Evolutionary conservation across 2,797 vertebrate species (phyloP).

Genomic region (Benthosema pterotum): DNA sequence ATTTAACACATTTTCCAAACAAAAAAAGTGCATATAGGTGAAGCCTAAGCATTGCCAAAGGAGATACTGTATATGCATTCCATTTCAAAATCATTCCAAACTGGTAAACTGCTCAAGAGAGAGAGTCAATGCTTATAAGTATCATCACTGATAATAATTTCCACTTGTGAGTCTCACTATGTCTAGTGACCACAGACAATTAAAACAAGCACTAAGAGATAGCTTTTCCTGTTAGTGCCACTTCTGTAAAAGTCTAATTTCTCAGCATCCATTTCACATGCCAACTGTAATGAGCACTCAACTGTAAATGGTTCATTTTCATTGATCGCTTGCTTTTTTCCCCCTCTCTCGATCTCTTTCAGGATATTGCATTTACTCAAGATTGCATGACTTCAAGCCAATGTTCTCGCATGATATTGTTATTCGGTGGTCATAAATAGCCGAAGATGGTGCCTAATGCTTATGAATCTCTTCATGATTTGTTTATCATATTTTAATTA

Average conservation of each 20-base stretch:
- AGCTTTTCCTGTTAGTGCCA: slow-evolving; percentile 51
- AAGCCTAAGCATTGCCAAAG: too few relatives aligned
- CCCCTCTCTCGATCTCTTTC: slow-evolving; percentile 1
- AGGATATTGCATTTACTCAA: slow-evolving; percentile 20
- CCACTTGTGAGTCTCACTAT: slow-evolving; percentile 15
- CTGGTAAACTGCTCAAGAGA: too few relatives aligned
- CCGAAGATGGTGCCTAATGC: neutral
- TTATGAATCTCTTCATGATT: too few relatives aligned
- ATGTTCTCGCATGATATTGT: slow-evolving; percentile 4
- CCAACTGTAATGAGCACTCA: slow-evolving; percentile 65
- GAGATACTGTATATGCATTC: neutral
- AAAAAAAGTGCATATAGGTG: too few relatives aligned
- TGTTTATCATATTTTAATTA: slow-evolving; percentile 1
- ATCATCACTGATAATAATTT: neutral
- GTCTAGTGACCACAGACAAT: slow-evolving; percentile 52
- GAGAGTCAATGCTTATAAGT: too few relatives aligned
- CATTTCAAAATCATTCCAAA: neutral
- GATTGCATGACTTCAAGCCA: slow-evolving; percentile 27
- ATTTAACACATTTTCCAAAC: too few relatives aligned
- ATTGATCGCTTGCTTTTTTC: slow-evolving; percentile 28
- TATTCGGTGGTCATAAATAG: neutral
- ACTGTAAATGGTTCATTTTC: slow-evolving; percentile 47
- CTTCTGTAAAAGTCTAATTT: slow-evolving; percentile 38
- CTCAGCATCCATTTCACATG: slow-evolving; percentile 51
- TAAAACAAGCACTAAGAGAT: slow-evolving; percentile 55